phyloP scores from a whole-genome alignment of 2,797 vertebrate genomes.

The Cuniculus paca region DNA sequence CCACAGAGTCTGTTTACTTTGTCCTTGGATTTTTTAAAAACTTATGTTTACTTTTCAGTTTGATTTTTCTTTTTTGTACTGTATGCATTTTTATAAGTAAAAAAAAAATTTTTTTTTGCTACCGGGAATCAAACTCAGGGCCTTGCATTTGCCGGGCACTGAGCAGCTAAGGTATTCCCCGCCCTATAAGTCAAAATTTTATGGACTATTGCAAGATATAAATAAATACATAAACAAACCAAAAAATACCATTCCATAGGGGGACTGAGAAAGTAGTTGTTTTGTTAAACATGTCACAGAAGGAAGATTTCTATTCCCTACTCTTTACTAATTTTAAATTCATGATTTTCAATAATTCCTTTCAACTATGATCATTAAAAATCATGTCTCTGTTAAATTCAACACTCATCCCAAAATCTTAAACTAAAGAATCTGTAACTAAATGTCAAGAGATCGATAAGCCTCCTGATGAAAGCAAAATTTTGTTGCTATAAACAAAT shows the following conservation, averaged over 20 bases:
- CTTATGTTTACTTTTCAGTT: not conserved
- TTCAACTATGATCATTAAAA: not conserved
- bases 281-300: slow-evolving; percentile 32
- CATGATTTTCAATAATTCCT: not conserved
- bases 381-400: not conserved
- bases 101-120: not conserved
- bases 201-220: slow-evolving; percentile 8
- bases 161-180: not conserved
- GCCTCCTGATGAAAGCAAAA: not conserved
- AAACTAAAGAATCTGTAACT: not conserved
- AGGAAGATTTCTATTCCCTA: not conserved
- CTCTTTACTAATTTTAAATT: slow-evolving; percentile 2
- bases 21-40: not conserved
- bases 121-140: not conserved
- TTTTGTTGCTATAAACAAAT: not conserved
- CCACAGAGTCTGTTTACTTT: not conserved
- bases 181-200: not conserved
- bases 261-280: not conserved
- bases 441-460: not conserved
- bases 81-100: not conserved
- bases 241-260: not conserved
- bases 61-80: slow-evolving; percentile 7
- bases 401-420: not conserved
- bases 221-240: not conserved
- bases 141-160: not conserved